Conservation (phyloP, 2,113 vertebrate genomes). For the Sula dactylatra region DNA sequence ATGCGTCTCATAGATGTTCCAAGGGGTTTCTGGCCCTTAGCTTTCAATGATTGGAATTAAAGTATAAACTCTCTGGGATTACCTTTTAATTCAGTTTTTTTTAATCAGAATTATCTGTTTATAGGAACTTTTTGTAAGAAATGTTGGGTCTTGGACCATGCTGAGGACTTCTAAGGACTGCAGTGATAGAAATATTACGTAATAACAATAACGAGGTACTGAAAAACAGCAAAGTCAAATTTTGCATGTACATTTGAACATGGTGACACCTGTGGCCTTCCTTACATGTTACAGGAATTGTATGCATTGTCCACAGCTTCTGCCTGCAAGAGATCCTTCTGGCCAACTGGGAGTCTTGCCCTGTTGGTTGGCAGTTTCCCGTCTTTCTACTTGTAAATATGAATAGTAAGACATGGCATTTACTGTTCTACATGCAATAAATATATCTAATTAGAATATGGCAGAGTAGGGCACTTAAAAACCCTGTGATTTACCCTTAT, state of each 20-base stretch:
- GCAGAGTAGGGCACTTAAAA: neutral
- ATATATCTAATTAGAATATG: neutral
- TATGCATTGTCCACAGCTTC: neutral
- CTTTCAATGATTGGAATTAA: neutral
- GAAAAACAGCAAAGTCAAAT: neutral
- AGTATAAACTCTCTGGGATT: neutral
- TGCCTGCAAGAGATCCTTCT: neutral
- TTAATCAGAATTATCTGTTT: neutral
- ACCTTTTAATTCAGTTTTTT: neutral
- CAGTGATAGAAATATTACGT: rapidly evolving
- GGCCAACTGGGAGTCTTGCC: neutral
- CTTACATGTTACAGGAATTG: neutral
- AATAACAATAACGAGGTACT: neutral
- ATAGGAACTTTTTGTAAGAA: neutral
- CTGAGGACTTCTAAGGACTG: neutral
- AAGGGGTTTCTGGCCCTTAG: neutral
- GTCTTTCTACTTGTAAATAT: neutral
- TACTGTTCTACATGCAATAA: slow-evolving; percentile 1
- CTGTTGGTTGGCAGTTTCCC: neutral
- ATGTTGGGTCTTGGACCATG: neutral
- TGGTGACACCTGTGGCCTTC: neutral
- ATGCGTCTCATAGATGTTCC: neutral
- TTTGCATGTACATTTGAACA: neutral
- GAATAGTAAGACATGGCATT: neutral
- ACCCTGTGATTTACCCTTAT: neutral